phyloP scores from a whole-genome alignment of 1,140 invertebrate species.

The Watersipora subatra region DNA sequence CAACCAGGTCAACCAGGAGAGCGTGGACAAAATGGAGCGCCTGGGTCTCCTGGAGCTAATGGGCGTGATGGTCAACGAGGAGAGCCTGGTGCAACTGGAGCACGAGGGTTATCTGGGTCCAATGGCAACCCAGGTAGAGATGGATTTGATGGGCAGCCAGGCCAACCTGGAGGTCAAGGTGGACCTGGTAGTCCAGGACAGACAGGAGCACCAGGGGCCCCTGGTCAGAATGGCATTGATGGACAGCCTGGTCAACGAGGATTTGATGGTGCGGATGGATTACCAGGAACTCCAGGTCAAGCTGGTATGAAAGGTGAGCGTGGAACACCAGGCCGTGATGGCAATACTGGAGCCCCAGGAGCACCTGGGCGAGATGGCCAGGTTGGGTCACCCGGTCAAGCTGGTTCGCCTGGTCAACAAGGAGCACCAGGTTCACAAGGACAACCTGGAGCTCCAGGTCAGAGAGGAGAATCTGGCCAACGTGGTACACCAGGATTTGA shows the following conservation, averaged over 20 bases:
- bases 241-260: constrained; percentile 4
- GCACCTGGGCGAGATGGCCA: constrained; percentile 44
- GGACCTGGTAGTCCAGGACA: not conserved
- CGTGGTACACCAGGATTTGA: constrained; percentile 11
- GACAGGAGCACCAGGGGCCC: not conserved
- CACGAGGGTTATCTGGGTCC: not conserved
- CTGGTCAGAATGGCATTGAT: not conserved
- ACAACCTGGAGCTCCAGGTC: constrained; percentile 36
- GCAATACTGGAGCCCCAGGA: constrained; percentile 41
- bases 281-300: constrained; percentile 13
- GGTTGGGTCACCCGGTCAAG: constrained; percentile 16
- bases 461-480: constrained; percentile 40
- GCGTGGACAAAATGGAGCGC: not conserved
- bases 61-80: not conserved
- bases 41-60: not conserved
- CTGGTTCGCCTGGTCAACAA: constrained; percentile 5
- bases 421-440: constrained; percentile 13
- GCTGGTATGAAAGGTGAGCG: not conserved
- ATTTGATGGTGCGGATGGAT: constrained; percentile 9
- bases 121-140: not conserved
- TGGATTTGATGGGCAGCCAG: not conserved
- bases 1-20: not conserved
- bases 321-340: constrained; percentile 1
- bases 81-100: not conserved
- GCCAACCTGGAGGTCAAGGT: not conserved